These are phyloP conservation scores for Molanna angustata DNA, from an alignment of 2,888 invertebrate genomes.

Conservation along the genomic window DNA sequence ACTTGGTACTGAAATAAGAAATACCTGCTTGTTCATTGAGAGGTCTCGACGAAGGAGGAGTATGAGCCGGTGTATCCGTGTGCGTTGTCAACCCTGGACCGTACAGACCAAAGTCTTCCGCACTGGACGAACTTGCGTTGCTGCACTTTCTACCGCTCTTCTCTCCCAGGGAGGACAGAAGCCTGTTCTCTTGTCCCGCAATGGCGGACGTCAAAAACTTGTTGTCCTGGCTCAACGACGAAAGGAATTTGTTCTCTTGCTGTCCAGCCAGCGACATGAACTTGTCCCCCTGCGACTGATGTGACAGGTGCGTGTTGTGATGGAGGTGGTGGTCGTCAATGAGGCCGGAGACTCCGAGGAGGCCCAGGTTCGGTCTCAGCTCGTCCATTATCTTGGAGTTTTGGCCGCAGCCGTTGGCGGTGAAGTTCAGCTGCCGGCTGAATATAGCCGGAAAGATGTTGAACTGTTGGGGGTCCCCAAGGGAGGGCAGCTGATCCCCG, in stretches of 20 bases:
- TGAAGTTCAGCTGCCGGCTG: conserved; percentile 84
- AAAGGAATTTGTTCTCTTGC: conserved; percentile 55
- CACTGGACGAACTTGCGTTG: conserved; percentile 71
- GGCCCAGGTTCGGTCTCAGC: conserved; percentile 76
- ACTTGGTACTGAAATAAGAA: not conserved
- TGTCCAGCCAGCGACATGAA: conserved; percentile 44
- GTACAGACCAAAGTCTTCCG: conserved; percentile 88
- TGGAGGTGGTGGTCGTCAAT: conserved; percentile 74
- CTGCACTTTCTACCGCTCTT: conserved; percentile 71
- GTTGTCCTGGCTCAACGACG: conserved; percentile 49
- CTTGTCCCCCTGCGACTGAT: conserved; percentile 47
- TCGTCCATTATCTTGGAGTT: conserved; percentile 83
- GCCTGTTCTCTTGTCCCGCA: conserved; percentile 29
- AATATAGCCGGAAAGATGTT: conserved; percentile 91
- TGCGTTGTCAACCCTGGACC: conserved; percentile 44
- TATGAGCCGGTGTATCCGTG: conserved; percentile 64
- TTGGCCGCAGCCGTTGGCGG: conserved; percentile 67
- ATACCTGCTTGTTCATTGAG: conserved; percentile 60
- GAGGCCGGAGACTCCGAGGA: conserved; percentile 74
- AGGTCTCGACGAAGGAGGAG: conserved; percentile 58
- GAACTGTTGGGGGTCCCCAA: conserved; percentile 75
- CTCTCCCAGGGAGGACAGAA: conserved; percentile 39
- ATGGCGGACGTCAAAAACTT: conserved; percentile 44
- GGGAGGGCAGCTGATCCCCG: conserved; percentile 57
- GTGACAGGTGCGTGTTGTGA: conserved; percentile 43